Evolutionary conservation across 92 coral and sea anemone genomes (phyloP), one percentile per base, ranked within the genome.

Genomic region (Porites evermanni): DNA sequence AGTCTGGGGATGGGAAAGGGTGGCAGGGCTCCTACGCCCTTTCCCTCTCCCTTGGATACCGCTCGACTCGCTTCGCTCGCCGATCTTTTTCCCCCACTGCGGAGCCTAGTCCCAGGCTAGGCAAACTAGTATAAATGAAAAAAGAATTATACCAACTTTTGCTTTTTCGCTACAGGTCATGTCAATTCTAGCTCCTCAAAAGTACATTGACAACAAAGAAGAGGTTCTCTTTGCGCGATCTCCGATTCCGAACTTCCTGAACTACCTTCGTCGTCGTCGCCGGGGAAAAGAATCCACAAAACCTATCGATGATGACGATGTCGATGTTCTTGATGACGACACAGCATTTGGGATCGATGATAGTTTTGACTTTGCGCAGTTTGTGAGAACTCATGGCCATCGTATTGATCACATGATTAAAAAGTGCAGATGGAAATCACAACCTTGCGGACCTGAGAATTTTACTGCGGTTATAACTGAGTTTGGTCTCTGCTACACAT

Each of bases 371-470:
- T 96, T 96, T 78, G 98, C 94, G 61, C 95, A 96, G 90, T 96
- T 96, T 91, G 99, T 96, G 17, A 93, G 98, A 68, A 96, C 99
- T 14, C 99, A 96, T 53, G 99, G 99, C 13, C 99, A 96, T 87
- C 98, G 99, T 13, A 96, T 96, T 77, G 99, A 96, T 79, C 99
- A 96, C 91, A 96, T 96, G 99, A 96, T 96, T 86, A 96, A 96
- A 75, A 93, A 94, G 80, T 96, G 99, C 58, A 92, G 98, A 3
- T 96, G 99, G 99, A 95, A 95, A 67, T 96, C 99, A 21, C 97
- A 93, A 87, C 98, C 96, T 19, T 96, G 99, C 75, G 99, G 99
- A 14, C 99, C 99, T 18, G 99, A 96, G 66, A 96, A 96, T 81
- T 96, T 96, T 58, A 93, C 99, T 18, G 99, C 99, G 12, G 99